Conservation (phyloP, 1,140 invertebrate species). For the Augochlora pura region DNA sequence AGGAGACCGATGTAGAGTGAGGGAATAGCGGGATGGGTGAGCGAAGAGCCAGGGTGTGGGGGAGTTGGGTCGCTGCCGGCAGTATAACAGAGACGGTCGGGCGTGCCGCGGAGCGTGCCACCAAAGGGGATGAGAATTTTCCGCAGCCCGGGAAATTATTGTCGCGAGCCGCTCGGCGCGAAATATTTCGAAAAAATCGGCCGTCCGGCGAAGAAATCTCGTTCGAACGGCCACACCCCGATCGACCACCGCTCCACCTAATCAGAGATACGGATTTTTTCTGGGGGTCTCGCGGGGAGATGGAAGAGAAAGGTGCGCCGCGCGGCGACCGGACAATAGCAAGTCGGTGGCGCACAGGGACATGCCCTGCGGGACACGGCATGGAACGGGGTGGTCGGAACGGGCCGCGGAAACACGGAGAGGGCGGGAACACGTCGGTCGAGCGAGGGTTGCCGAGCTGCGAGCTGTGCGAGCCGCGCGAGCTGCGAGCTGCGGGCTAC, state of each 20-base stretch:
- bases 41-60: slow-evolving; percentile 53
- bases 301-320: slow-evolving; percentile 2
- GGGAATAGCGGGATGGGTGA: slow-evolving; percentile 50
- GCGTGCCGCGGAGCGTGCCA: slow-evolving; percentile 80
- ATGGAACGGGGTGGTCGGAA: slow-evolving; percentile 79
- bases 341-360: slow-evolving; percentile 71
- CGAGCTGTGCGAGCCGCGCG: slow-evolving; percentile 11
- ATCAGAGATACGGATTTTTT: slow-evolving; percentile 73
- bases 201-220: too few species aligned
- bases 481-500: too few species aligned
- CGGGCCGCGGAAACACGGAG: slow-evolving; percentile 79
- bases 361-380: slow-evolving; percentile 80
- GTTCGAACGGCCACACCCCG: accelerated
- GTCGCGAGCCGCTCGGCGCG: slow-evolving; percentile 53
- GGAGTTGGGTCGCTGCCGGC: slow-evolving; percentile 74
- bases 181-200: slow-evolving; percentile 59
- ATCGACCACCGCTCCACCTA: neutral
- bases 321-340: slow-evolving; percentile 66
- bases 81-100: slow-evolving; percentile 80
- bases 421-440: slow-evolving; percentile 74
- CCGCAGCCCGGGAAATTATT: slow-evolving; percentile 71
- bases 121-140: slow-evolving; percentile 80
- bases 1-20: slow-evolving; percentile 51
- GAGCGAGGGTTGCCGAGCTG: slow-evolving; percentile 61
- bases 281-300: neutral